Evolutionary conservation across 2,113 vertebrate species (phyloP).

Genomic region (Meriones unguiculatus): DNA sequence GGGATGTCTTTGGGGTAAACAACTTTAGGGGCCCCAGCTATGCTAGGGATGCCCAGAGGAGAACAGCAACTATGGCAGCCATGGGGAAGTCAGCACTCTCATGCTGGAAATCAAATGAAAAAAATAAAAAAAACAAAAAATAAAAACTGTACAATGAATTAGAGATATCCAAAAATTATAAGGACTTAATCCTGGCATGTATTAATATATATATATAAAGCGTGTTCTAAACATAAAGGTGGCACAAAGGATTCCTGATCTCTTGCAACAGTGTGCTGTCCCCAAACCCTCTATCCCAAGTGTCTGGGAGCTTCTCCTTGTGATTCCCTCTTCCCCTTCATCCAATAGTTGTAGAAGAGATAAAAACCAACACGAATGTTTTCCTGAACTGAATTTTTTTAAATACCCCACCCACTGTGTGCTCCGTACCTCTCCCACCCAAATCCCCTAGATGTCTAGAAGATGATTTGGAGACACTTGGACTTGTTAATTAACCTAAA

Average conservation of each 20-base stretch:
- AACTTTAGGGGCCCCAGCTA: not conserved
- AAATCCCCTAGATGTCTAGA: conserved; percentile 44
- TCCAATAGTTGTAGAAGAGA: not conserved
- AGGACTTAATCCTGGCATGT: too few relatives aligned
- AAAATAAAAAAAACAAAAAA: not conserved
- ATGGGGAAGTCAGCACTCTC: not conserved
- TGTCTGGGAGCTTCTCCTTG: not conserved
- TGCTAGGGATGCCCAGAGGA: not conserved
- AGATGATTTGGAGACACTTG: conserved; percentile 61
- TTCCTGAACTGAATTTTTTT: not conserved
- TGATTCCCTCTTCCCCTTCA: not conserved
- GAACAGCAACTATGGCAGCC: not conserved
- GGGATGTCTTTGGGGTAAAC: not conserved
- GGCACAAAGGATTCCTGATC: not conserved
- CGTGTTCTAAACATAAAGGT: not conserved
- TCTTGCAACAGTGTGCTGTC: not conserved
- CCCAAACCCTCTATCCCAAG: not conserved
- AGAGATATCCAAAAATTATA: too few relatives aligned
- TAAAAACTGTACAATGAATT: too few relatives aligned
- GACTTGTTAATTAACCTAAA: conserved; percentile 81
- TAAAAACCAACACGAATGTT: not conserved
- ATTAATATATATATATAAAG: not conserved
- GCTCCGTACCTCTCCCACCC: not conserved
- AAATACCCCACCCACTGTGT: not conserved
- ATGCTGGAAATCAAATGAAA: not conserved